Evolutionary conservation across 2,113 vertebrate species (phyloP), one percentile per base, ranked within the genome.

Genomic region (Leucosticte australis): DNA sequence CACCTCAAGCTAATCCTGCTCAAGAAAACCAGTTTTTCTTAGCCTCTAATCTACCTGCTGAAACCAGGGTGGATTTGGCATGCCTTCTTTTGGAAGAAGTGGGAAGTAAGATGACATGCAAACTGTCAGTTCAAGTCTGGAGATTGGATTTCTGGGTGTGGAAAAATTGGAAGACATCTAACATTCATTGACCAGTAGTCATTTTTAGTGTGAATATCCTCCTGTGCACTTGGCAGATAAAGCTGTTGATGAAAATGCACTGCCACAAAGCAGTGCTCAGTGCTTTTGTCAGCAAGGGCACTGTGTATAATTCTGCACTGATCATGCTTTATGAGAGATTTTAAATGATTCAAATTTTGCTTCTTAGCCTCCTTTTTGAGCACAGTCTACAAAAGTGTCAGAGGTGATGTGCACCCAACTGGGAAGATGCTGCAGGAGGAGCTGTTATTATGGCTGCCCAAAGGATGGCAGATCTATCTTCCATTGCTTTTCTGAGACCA

Each of bases 1-100:
- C 84, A 94, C 79, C 90, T 87, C 68, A 85, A 81, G n/a, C 24
- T 94, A 94, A 97, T 96, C 83, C 90, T 90, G 52, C 64, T 89
- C 47, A 56, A 81, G 93, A 94, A 94, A 97, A 96, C 86, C 92
- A 94, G 78, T 82, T 96, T 93, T 95, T 65, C 80, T 92, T 87
- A 91, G 77, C 87, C 73, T 93, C 73, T 97, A 78, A 93, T 94
- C 70, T 94, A 55, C 65, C 84, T 95, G 76, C 56, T 87, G 84
- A 88, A 95, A 94, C 56, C 31, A 65, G 76, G 59, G 74, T 92
- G 86, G 90, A 83, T 93, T 96, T 87, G 69, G 33, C 69, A 71
- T 23, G 27, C 64, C 73, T 92, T 86, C 67, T 91, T 94, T 91
- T 93, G 10, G 56, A 75, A 68, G 52, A 62, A 62, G 44, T 33